phyloP scores from a whole-genome alignment of 2,888 invertebrate genomes.

The Pharmacophagus antenor region DNA sequence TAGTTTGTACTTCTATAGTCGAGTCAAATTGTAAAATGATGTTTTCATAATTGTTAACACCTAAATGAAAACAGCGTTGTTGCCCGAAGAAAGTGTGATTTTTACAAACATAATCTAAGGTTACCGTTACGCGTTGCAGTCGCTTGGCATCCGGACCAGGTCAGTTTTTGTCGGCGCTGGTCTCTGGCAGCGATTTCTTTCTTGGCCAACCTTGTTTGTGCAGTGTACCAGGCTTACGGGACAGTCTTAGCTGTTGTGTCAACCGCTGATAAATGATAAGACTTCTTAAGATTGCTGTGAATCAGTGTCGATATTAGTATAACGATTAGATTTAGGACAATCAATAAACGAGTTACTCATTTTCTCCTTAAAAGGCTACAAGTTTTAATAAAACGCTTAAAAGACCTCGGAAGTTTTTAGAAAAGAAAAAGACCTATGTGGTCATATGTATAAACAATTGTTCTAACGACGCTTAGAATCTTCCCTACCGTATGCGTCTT shows the following conservation, averaged over 20 bases:
- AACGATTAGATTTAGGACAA: no score
- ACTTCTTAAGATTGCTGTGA: not conserved
- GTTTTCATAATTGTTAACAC: constrained; percentile 34
- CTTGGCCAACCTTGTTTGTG: constrained; percentile 23
- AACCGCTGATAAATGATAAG: not conserved
- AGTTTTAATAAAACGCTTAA: no score
- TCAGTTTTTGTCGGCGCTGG: constrained; percentile 66
- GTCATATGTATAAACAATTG: not conserved
- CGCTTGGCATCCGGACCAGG: constrained; percentile 72
- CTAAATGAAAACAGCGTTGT: constrained; percentile 54
- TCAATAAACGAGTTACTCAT: no score
- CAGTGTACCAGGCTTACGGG: constrained; percentile 3
- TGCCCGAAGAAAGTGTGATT: constrained; percentile 60
- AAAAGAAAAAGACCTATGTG: no score
- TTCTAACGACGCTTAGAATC: not conserved
- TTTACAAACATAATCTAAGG: constrained; percentile 67
- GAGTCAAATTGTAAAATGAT: constrained; percentile 26
- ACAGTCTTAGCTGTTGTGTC: not conserved
- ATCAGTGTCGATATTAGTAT: no score
- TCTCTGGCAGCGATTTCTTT: constrained; percentile 26
- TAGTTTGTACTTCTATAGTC: not conserved
- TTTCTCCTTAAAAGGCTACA: no score
- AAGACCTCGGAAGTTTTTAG: no score
- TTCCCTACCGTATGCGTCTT: not conserved
- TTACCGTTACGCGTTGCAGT: constrained; percentile 74